phyloP scores from a whole-genome alignment of 2,797 vertebrate genomes.

The Choloepus didactylus region DNA sequence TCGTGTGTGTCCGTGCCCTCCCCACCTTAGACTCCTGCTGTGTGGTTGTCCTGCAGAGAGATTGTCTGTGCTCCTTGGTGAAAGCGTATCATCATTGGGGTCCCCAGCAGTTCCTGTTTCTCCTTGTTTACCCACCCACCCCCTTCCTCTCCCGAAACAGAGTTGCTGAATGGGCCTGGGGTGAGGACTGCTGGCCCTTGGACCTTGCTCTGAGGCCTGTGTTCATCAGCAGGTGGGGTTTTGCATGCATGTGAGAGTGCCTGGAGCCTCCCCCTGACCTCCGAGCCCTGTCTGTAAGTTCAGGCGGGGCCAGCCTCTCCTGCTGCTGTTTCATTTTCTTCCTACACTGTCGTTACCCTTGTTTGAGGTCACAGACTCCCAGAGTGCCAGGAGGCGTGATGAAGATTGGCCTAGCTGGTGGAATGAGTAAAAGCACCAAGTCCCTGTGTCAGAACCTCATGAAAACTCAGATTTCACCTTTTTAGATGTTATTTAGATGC shows the following conservation, averaged over 20 bases:
- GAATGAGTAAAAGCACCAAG: not conserved
- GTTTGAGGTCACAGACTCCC: not conserved
- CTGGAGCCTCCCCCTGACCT: no score
- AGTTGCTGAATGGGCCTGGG: not conserved
- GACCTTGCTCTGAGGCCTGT: not conserved
- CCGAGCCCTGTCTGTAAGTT: not conserved
- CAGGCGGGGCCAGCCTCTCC: not conserved
- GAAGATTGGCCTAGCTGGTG: not conserved
- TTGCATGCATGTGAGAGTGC: not conserved
- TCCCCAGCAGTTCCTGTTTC: conserved; percentile 15
- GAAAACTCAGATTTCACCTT: not conserved
- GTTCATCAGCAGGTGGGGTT: not conserved
- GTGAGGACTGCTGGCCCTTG: not conserved
- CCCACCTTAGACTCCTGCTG: not conserved
- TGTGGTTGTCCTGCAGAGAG: not conserved
- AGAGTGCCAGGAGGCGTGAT: not conserved
- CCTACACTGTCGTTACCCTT: not conserved
- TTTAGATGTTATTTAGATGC: not conserved
- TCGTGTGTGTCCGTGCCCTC: not conserved
- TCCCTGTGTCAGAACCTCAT: not conserved
- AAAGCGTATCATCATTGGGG: conserved; percentile 9
- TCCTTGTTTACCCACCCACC: not conserved
- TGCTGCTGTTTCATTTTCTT: not conserved
- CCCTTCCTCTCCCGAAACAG: not conserved
- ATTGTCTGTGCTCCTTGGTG: not conserved